A percentile compares a stretch with the other conserved stretches of the same genome.
Conservation (phyloP, 1,140 invertebrate species). For the Papilio xuthus region DNA sequence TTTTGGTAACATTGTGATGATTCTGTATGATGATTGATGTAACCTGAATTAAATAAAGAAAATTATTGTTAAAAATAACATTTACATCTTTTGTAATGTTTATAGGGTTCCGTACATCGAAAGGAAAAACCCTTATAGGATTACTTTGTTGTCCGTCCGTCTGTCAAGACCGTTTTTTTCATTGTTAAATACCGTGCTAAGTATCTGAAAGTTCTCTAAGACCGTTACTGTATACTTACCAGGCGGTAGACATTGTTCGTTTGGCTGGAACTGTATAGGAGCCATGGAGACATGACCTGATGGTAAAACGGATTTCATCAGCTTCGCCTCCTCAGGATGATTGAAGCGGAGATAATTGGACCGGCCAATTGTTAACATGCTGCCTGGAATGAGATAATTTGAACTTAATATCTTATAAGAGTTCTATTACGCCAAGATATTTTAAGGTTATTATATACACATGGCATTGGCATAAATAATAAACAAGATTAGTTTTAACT, state of each 20-base stretch:
- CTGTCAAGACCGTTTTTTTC: too few relatives aligned
- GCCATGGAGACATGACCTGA: conserved; percentile 90
- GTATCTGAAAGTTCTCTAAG: not conserved
- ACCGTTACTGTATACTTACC: conserved; percentile 45
- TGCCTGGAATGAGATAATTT: conserved; percentile 58
- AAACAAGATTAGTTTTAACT: too few relatives aligned
- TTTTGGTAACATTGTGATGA: conserved; percentile 70
- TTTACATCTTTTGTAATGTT: too few relatives aligned
- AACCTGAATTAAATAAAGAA: conserved; percentile 50
- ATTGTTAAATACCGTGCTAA: not conserved
- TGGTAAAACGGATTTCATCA: conserved; percentile 90
- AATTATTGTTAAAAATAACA: conserved; percentile 33
- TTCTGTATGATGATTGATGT: conserved; percentile 59
- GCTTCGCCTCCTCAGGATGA: conserved; percentile 92
- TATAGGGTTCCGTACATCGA: too few relatives aligned
- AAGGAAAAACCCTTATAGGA: too few relatives aligned
- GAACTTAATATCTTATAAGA: too few relatives aligned
- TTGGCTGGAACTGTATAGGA: conserved; percentile 83
- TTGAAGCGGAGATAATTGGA: conserved; percentile 95
- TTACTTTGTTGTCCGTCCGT: too few relatives aligned
- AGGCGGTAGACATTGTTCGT: conserved; percentile 61
- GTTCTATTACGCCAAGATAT: too few relatives aligned
- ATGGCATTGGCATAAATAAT: too few relatives aligned
- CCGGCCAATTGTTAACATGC: conserved; percentile 92
- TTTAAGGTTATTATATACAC: too few relatives aligned